Percentiles rank a stretch among this genome's conserved stretches.
phyloP scores from a whole-genome alignment of 2,888 invertebrate species.

The Stenodema calcarata region DNA sequence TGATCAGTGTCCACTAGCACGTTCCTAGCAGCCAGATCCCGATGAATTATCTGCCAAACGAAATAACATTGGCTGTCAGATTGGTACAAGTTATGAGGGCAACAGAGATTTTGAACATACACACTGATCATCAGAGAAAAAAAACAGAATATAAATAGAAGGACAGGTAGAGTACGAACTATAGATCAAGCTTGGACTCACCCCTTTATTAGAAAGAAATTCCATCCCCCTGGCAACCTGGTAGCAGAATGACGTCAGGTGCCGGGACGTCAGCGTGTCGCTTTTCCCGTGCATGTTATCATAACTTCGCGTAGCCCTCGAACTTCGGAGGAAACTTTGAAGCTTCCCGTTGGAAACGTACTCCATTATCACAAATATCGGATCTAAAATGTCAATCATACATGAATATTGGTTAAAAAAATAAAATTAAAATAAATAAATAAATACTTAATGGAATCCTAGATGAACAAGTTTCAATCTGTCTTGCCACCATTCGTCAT shows the following conservation, averaged over 20 bases:
- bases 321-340: conserved; percentile 84
- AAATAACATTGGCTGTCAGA: background rate
- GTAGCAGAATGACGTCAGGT: conserved; percentile 88
- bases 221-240: conserved; percentile 92
- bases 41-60: conserved; percentile 50
- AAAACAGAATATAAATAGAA: too few species aligned
- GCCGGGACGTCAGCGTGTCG: conserved; percentile 80
- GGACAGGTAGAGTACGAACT: too few species aligned
- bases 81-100: too few species aligned
- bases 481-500: too few species aligned
- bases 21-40: conserved; percentile 54
- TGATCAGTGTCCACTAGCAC: conserved; percentile 70
- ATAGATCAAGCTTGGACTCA: conserved; percentile 66
- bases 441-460: too few species aligned
- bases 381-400: conserved; percentile 66
- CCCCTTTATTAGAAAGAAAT: conserved; percentile 81
- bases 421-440: too few species aligned
- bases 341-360: conserved; percentile 88
- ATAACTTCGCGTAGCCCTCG: conserved; percentile 82
- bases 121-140: too few species aligned
- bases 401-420: too few species aligned
- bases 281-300: conserved; percentile 80
- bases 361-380: conserved; percentile 90
- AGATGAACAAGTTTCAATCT: too few species aligned
- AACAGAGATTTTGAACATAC: too few species aligned